Evolutionary conservation across 2,113 vertebrate genomes (phyloP).

Genomic region (Falcunculus frontatus): DNA sequence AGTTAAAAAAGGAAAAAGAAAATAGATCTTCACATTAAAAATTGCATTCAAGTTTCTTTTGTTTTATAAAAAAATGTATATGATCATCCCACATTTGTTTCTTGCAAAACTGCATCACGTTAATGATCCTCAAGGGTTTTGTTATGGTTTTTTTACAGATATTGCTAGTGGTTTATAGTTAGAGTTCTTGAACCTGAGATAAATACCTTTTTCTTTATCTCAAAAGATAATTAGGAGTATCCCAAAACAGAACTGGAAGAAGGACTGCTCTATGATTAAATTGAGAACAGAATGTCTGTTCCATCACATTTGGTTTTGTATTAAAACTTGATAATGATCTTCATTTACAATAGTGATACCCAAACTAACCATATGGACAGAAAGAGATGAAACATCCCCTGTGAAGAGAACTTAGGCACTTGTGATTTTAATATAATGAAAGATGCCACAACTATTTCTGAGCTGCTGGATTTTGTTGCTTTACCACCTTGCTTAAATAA

Average conservation of each 20-base stretch:
- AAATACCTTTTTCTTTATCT: background rate
- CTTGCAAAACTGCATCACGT: background rate
- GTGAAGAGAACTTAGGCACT: background rate
- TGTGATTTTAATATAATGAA: background rate
- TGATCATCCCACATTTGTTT: background rate
- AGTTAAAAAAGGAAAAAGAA: background rate
- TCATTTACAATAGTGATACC: background rate
- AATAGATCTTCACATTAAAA: background rate
- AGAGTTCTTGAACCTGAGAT: background rate
- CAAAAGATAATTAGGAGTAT: background rate
- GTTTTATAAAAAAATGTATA: background rate
- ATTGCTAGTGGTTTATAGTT: background rate
- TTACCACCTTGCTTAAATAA: background rate
- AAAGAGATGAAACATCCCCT: background rate
- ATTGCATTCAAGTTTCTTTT: background rate
- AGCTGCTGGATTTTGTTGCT: background rate
- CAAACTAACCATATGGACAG: background rate
- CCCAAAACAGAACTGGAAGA: background rate
- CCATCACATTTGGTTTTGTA: background rate
- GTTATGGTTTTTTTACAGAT: background rate
- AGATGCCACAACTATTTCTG: background rate
- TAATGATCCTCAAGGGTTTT: background rate
- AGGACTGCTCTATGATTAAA: background rate
- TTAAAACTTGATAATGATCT: background rate
- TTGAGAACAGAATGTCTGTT: background rate